Evolutionary conservation across 2,797 vertebrate species (phyloP).

Genomic region (Danionella dracula): DNA sequence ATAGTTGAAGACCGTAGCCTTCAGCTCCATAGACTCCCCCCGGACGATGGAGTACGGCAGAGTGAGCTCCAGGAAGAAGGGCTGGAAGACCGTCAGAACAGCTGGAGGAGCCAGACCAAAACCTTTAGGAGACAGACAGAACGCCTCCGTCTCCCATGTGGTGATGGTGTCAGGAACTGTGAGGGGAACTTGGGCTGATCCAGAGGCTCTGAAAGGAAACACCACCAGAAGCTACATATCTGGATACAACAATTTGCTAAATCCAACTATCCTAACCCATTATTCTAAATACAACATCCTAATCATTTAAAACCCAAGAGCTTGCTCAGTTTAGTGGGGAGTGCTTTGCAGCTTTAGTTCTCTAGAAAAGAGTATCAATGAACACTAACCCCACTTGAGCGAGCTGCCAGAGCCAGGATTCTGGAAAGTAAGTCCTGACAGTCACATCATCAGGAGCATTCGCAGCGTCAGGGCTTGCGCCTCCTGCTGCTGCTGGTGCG

Average conservation of each 20-base stretch:
- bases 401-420: neutral
- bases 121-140: neutral
- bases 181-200: neutral
- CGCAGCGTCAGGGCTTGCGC: too few species aligned
- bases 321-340: too few species aligned
- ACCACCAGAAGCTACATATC: too few species aligned
- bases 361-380: too few species aligned
- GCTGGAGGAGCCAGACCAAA: neutral
- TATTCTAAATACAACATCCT: too few species aligned
- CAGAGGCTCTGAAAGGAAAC: neutral
- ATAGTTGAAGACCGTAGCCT: neutral
- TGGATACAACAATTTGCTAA: too few species aligned
- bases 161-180: neutral
- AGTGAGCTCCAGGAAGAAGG: conserved; percentile 1
- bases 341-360: too few species aligned
- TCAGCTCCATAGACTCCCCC: neutral
- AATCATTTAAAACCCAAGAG: too few species aligned
- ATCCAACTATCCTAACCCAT: too few species aligned
- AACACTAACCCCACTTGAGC: neutral
- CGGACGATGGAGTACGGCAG: neutral
- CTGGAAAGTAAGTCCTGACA: neutral
- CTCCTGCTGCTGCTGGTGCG: too few species aligned
- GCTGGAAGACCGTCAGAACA: neutral
- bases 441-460: neutral
- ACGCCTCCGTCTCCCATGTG: neutral